phyloP scores from a whole-genome alignment of 1,140 invertebrate genomes.

The Cotesia chilonis region DNA sequence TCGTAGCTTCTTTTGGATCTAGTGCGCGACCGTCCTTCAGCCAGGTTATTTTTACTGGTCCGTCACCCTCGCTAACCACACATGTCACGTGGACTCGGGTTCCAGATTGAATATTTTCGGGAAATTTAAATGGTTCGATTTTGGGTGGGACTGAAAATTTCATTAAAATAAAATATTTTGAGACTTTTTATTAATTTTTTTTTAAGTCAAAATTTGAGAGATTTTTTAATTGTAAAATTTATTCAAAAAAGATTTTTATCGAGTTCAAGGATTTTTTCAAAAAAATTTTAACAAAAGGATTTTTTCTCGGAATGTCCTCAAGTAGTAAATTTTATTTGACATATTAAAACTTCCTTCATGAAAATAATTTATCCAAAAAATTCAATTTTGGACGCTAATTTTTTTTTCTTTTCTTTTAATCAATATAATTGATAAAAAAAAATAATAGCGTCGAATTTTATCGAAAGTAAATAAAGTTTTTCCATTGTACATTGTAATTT shows the following conservation, averaged over 20 bases:
- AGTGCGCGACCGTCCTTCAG: slow-evolving; percentile 68
- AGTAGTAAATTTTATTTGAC: too few relatives aligned
- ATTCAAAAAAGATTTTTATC: too few relatives aligned
- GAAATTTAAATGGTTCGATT: slow-evolving; percentile 71
- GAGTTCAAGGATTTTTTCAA: too few relatives aligned
- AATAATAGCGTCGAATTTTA: too few relatives aligned
- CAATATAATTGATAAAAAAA: too few relatives aligned
- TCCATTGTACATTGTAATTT: background rate
- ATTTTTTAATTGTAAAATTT: background rate
- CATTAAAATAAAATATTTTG: slow-evolving; percentile 41
- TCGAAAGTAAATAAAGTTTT: background rate
- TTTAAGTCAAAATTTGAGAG: background rate
- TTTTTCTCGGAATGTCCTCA: too few relatives aligned
- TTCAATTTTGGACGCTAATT: too few relatives aligned
- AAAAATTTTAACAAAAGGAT: too few relatives aligned
- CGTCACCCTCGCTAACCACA: slow-evolving; percentile 75
- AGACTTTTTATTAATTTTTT: slow-evolving; percentile 7
- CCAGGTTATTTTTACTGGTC: slow-evolving; percentile 74
- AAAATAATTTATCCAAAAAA: too few relatives aligned
- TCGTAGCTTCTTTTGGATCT: slow-evolving; percentile 52
- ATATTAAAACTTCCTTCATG: too few relatives aligned
- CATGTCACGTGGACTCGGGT: slow-evolving; percentile 71
- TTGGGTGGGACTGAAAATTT: slow-evolving; percentile 69
- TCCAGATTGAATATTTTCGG: slow-evolving; percentile 67
- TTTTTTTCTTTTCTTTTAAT: too few relatives aligned